Percentiles rank a stretch among this genome's conserved stretches.
phyloP scores from a whole-genome alignment of 1,140 invertebrate species.

The Macrostomum lignano region DNA sequence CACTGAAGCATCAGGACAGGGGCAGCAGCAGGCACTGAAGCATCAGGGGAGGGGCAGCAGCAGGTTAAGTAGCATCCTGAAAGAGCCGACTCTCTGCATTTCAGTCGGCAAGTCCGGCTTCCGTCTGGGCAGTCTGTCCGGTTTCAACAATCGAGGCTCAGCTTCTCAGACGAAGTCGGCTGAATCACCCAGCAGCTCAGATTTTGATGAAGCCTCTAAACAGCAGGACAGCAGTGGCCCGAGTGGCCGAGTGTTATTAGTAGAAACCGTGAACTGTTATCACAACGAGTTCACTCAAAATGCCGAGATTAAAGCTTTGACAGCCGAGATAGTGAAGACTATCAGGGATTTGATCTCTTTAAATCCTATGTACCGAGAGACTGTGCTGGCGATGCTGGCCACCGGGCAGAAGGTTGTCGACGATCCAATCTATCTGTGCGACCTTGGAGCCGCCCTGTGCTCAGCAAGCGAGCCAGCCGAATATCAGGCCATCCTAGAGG shows the following conservation, averaged over 20 bases:
- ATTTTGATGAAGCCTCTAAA: no score
- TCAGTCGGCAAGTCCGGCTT: no score
- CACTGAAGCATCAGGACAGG: no score
- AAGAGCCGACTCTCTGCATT: no score
- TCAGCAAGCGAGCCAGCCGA: slow-evolving; percentile 55
- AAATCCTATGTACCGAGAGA: slow-evolving; percentile 58
- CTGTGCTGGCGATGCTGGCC: slow-evolving; percentile 51
- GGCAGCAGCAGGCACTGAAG: no score
- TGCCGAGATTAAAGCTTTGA: slow-evolving; percentile 79
- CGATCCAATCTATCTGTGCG: slow-evolving; percentile 89
- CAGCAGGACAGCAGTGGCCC: no score
- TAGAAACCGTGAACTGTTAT: slow-evolving; percentile 67
- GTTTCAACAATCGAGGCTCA: no score
- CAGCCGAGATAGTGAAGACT: slow-evolving; percentile 86
- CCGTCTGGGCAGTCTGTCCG: no score
- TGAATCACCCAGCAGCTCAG: no score
- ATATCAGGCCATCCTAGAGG: slow-evolving; percentile 70
- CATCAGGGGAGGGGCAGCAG: no score
- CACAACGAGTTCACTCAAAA: slow-evolving; percentile 63
- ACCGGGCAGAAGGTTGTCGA: slow-evolving; percentile 76
- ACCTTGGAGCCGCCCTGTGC: slow-evolving; percentile 60
- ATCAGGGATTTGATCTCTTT: slow-evolving; percentile 78
- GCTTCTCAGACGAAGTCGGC: no score
- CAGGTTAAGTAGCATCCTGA: no score
- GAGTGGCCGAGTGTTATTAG: slow-evolving; percentile 42